phyloP scores from a whole-genome alignment of 2,888 invertebrate species.

The Drosophila recens region DNA sequence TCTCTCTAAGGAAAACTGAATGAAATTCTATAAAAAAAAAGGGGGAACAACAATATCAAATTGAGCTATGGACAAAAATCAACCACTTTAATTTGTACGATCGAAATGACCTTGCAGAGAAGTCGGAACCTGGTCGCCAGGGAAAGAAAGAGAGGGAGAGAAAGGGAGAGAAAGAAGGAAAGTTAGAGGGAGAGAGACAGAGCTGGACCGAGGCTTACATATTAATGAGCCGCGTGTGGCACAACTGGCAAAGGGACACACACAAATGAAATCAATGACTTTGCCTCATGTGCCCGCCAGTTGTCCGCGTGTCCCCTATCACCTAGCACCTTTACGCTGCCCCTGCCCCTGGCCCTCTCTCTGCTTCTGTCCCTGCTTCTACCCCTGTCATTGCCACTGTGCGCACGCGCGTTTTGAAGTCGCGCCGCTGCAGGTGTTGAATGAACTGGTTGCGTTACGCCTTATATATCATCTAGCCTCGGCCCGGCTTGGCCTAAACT shows the following conservation, averaged over 20 bases:
- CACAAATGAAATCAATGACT: slow-evolving; percentile 66
- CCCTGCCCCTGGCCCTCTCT: background rate
- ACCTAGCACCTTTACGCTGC: slow-evolving; percentile 48
- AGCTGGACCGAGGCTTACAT: slow-evolving; percentile 49
- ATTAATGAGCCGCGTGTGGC: slow-evolving; percentile 72
- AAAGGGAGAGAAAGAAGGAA: background rate
- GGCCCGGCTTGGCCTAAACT: background rate
- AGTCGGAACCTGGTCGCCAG: slow-evolving; percentile 18
- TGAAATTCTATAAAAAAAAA: slow-evolving; percentile 17
- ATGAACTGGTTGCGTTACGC: slow-evolving; percentile 75
- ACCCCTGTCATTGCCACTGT: slow-evolving; percentile 33
- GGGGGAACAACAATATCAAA: slow-evolving; percentile 7
- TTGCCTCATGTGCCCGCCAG: slow-evolving; percentile 35
- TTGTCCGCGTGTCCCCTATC: slow-evolving; percentile 62
- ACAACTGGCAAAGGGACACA: slow-evolving; percentile 36
- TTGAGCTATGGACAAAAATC: slow-evolving; percentile 28
- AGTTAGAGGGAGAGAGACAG: background rate
- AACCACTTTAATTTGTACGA: slow-evolving; percentile 59
- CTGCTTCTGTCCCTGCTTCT: background rate
- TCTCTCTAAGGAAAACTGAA: slow-evolving; percentile 4
- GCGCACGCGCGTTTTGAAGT: slow-evolving; percentile 67
- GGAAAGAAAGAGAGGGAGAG: background rate
- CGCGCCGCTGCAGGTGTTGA: slow-evolving; percentile 73
- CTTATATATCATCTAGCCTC: slow-evolving; percentile 60
- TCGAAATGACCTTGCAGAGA: slow-evolving; percentile 62